Conservation (phyloP, 2,888 invertebrate species). For the Apamea monoglypha region DNA sequence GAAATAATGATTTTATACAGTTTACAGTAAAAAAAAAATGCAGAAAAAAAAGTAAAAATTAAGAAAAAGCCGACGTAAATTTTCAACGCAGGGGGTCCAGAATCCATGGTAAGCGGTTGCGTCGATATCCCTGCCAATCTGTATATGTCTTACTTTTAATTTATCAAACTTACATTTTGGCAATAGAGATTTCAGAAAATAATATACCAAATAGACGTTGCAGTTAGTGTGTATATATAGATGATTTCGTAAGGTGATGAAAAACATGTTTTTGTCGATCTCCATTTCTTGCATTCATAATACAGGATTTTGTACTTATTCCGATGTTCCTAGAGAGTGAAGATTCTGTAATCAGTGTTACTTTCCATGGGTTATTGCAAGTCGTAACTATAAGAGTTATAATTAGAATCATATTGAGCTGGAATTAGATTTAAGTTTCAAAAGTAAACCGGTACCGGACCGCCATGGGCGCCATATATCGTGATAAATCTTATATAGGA, state of each 20-base stretch:
- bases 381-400: slow-evolving; percentile 54
- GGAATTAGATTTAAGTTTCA: slow-evolving; percentile 65
- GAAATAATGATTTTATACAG: no score
- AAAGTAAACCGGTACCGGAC: slow-evolving; percentile 66
- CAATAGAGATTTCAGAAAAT: not conserved
- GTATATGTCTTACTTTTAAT: not conserved
- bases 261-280: slow-evolving; percentile 23
- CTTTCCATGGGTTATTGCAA: slow-evolving; percentile 52
- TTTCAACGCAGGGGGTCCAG: no score
- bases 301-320: slow-evolving; percentile 40
- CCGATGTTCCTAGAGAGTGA: slow-evolving; percentile 6
- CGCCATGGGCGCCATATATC: slow-evolving; percentile 57
- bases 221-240: not conserved
- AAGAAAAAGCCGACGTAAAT: no score
- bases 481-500: slow-evolving; percentile 40
- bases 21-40: no score
- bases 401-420: slow-evolving; percentile 64
- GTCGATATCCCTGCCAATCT: no score
- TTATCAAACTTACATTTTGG: not conserved
- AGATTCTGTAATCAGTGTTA: slow-evolving; percentile 53
- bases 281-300: slow-evolving; percentile 16
- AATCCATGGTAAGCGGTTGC: no score
- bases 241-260: not conserved
- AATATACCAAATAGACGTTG: slow-evolving; percentile 14
- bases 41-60: no score